phyloP scores from a whole-genome alignment of 2,888 invertebrate species.

The Bellardia pandia region DNA sequence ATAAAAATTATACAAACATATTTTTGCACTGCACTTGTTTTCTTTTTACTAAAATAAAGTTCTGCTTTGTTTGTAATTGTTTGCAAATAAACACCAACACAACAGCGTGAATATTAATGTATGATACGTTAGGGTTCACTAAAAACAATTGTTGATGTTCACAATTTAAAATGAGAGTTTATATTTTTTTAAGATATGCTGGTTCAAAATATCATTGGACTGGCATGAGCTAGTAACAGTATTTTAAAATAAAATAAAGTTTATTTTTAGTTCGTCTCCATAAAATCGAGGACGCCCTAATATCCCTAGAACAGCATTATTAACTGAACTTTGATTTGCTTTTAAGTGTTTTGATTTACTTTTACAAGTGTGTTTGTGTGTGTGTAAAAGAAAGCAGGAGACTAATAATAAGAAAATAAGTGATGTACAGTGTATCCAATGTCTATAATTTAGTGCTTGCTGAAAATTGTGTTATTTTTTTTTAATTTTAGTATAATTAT shows the following conservation, averaged over 20 bases:
- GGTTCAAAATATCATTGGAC: too few relatives aligned
- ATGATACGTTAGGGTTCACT: too few relatives aligned
- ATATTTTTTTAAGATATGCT: too few relatives aligned
- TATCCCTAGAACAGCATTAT: neutral
- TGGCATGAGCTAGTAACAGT: too few relatives aligned
- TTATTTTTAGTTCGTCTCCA: too few relatives aligned
- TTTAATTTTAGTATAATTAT: too few relatives aligned
- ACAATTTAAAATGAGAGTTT: too few relatives aligned
- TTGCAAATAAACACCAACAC: slow-evolving; percentile 19
- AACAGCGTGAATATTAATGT: neutral
- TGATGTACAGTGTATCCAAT: neutral
- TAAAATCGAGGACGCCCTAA: too few relatives aligned
- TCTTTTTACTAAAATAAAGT: slow-evolving; percentile 21
- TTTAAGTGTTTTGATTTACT: slow-evolving; percentile 34
- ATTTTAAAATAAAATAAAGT: too few relatives aligned
- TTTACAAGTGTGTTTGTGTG: neutral
- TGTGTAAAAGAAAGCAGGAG: neutral
- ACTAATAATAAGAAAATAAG: neutral
- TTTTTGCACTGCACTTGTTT: slow-evolving; percentile 39
- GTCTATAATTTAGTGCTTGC: too few relatives aligned
- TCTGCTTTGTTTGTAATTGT: slow-evolving; percentile 37
- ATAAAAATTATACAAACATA: slow-evolving; percentile 53
- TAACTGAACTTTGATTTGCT: slow-evolving; percentile 50
- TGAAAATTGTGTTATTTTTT: too few relatives aligned
- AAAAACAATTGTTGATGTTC: too few relatives aligned